Evolutionary conservation across 1,140 invertebrate species (phyloP), one percentile per base, ranked within the genome.

Genomic region (Brachionus paranguensis): DNA sequence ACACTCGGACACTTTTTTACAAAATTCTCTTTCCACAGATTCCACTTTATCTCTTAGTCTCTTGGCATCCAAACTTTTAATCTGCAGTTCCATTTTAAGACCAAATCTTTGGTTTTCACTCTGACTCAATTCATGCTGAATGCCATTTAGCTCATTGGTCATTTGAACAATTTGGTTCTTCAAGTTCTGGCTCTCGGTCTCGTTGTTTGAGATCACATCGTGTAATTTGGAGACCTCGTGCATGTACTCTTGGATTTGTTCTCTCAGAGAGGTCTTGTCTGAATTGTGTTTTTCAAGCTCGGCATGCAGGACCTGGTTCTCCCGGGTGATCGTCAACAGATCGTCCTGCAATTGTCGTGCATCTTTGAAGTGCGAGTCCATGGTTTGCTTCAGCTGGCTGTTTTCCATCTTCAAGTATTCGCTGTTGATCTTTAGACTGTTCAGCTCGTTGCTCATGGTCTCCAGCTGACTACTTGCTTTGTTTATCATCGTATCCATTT

Each of bases 221-320:
- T 89, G 88, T 37, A 87, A 86, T 17, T 88, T 85, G 65, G 87
- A 86, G 0, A 90, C 87, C 84, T 90, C 88, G 17, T 86, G 79
- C 12, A 89, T 87, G 85, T 90, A 89, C 70, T 89, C 88, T 85
- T 89, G 89, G 0, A 88, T 88, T 83, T 89, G 89, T 14, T 85
- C 84, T 78, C 87, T 88, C 14, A 89, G 85, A 7, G 83, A 20
- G 84, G 88, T 88, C 43, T 86, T 87, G 43, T 89, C 88, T 27
- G 87, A 87, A 12, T 89, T 60, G 2, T 87, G 85, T 29, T 89
- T 88, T 83, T 89, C 86, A 6, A 89, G 83, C 70, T 90, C 89
- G 33, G 86, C 84, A 78, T 89, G 89, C 29, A 90, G 76, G 76
- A 88, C 89, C 86, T 90, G 89, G 72, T 89, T 89, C 84, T 89